Evolutionary conservation across 92 coral and sea anemone species (phyloP).

Genomic region (Parazoanthus atlanticus): DNA sequence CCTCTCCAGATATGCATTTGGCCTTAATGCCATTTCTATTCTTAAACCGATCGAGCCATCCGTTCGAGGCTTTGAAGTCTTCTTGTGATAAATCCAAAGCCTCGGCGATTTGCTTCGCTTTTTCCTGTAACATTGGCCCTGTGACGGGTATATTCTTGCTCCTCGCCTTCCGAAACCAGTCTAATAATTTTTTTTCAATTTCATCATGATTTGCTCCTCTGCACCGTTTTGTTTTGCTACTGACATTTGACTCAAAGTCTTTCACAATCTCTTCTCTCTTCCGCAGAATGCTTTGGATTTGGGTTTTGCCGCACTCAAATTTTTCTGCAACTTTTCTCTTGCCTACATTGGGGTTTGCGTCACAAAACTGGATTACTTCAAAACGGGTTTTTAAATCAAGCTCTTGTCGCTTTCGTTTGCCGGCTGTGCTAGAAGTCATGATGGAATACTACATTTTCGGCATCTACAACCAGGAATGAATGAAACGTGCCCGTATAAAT

Average conservation of each 20-base stretch:
- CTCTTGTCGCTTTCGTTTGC: constrained; percentile 56
- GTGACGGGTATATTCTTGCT: too few species aligned
- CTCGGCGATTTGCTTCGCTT: constrained; percentile 47
- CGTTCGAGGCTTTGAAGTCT: constrained; percentile 58
- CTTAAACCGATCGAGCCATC: constrained; percentile 60
- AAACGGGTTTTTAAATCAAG: constrained; percentile 46
- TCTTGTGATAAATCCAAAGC: constrained; percentile 51
- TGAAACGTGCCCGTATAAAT: constrained; percentile 26
- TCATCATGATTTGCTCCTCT: constrained; percentile 47
- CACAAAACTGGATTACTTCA: constrained; percentile 56
- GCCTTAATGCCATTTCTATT: constrained; percentile 52
- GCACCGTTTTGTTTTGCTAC: constrained; percentile 48
- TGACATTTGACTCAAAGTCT: too few species aligned
- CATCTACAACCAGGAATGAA: constrained; percentile 39
- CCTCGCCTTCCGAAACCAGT: constrained; percentile 48
- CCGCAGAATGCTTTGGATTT: constrained; percentile 53
- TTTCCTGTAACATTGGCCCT: constrained; percentile 61
- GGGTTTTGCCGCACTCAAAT: constrained; percentile 61
- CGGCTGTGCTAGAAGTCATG: constrained; percentile 45
- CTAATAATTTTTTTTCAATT: constrained; percentile 31
- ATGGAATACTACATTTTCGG: constrained; percentile 47
- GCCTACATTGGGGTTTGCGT: constrained; percentile 49
- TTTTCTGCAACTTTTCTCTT: constrained; percentile 57
- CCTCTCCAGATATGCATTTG: constrained; percentile 51
- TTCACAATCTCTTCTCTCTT: constrained; percentile 54